These are phyloP conservation scores for Lophotis ruficrista DNA, from an alignment of 2,113 vertebrate species.

Conservation along the genomic window DNA sequence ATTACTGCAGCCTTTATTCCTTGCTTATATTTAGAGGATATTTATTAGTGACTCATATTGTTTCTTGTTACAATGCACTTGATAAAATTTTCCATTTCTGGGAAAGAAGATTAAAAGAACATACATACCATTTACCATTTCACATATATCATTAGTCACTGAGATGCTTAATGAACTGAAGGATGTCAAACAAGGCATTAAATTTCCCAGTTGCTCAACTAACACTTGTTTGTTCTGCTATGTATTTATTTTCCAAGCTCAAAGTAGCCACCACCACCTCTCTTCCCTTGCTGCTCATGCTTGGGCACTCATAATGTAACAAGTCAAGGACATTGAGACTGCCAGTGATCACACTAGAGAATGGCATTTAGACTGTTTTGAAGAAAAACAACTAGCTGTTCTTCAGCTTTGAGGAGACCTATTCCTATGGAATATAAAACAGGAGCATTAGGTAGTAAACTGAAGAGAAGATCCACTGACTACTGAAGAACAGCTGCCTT, in stretches of 20 bases:
- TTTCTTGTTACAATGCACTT: background rate
- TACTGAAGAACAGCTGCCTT: background rate
- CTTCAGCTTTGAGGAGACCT: background rate
- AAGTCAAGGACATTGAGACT: background rate
- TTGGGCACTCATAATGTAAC: background rate
- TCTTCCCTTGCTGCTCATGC: background rate
- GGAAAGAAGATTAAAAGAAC: background rate
- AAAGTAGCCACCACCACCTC: background rate
- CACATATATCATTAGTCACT: background rate
- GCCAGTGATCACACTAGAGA: background rate
- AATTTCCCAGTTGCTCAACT: background rate
- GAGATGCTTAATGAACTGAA: background rate
- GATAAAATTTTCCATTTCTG: background rate
- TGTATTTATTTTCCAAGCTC: background rate
- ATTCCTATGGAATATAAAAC: background rate
- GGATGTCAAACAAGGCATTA: background rate
- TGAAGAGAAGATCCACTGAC: background rate
- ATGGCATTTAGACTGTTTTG: background rate
- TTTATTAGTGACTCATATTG: background rate
- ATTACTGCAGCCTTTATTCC: background rate
- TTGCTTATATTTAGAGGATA: background rate
- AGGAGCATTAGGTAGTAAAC: background rate
- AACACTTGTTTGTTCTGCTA: background rate
- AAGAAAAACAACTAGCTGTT: background rate
- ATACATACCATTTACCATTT: background rate